Base-by-base conservation (phyloP, 1,140 invertebrate genomes). In the Zaprionus camerounensis region DNA sequence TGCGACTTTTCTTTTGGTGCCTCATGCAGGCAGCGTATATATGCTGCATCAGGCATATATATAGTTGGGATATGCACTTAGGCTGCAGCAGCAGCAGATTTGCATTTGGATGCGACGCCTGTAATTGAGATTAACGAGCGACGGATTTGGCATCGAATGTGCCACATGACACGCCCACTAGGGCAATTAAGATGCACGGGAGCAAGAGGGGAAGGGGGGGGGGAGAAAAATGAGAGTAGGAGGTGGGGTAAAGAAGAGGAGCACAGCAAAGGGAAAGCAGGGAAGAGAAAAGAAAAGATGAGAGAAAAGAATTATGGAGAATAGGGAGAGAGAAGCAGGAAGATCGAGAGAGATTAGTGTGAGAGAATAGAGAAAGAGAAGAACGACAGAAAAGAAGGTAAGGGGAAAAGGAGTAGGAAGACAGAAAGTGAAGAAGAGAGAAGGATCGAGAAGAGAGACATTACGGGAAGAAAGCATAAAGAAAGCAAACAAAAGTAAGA, bases 1-100 rank as follows among this genome's bases (percentile, higher is more conserved):
- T 58, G 86, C 72, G 71, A 61, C 68, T 65, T 55, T 69, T 51
- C 65, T 76, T 78, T 73, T 71, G 57, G 36, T 64, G 68, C 59
- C 31, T 15, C 9, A 20, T 49, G 46, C 20, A 11, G 20, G 17
- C 5, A 20, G 46, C 46, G 17, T n/a, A 38, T 38, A 38, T 15
- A 38, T 5, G 36, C 13, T 38, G 36, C 36, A 38, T 38, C 1
- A 0, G 13, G 12, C 3, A 38, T 15, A 46, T 46, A 46, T 46
- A n/a, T 17, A 46, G 41, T 46, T 34, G 11, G 31, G 31, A 11
- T 46, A 46, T 46, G 17, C 17, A 51, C 5, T 24, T 12, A 11
- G 20, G 46, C 11, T 4, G 12, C 46, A 3, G 15, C 41, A 1
- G 20, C 5, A 7, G 20, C 24, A 28, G 12, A 51, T 31, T 38